Conservation (phyloP, 2,888 invertebrate species). For the Hyalella azteca region DNA sequence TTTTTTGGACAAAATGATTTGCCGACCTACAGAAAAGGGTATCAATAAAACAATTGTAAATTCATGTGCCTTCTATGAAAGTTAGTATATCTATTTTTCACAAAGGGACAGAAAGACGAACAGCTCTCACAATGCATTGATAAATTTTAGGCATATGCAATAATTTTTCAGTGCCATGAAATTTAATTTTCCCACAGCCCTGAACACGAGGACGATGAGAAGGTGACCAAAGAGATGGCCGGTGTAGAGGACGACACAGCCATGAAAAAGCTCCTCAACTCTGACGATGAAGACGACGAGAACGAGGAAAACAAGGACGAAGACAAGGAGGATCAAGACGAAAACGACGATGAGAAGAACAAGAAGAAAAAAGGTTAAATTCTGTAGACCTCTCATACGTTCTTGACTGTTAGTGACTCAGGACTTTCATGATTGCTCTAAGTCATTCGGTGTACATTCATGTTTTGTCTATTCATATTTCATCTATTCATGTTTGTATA, state of each 20-base stretch:
- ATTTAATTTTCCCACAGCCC: conserved; percentile 39
- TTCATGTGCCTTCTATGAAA: too few species aligned
- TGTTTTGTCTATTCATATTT: too few species aligned
- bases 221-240: conserved; percentile 81
- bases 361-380: conserved; percentile 59
- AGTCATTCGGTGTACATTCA: too few species aligned
- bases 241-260: conserved; percentile 91
- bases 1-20: too few species aligned
- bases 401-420: background rate
- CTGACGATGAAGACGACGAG: conserved; percentile 85
- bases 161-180: background rate
- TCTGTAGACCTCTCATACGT: background rate
- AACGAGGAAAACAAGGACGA: conserved; percentile 77
- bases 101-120: too few species aligned
- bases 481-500: too few species aligned
- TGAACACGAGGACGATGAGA: conserved; percentile 64
- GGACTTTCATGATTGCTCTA: too few species aligned
- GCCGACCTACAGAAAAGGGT: too few species aligned
- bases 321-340: conserved; percentile 76
- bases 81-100: too few species aligned
- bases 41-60: too few species aligned
- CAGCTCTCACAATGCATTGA: too few species aligned
- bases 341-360: conserved; percentile 67
- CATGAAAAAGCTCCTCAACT: conserved; percentile 81
- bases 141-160: background rate